Evolutionary conservation across 2,888 invertebrate species (phyloP), one percentile per base, ranked within the genome.

Genomic region (Aplocera efformata): DNA sequence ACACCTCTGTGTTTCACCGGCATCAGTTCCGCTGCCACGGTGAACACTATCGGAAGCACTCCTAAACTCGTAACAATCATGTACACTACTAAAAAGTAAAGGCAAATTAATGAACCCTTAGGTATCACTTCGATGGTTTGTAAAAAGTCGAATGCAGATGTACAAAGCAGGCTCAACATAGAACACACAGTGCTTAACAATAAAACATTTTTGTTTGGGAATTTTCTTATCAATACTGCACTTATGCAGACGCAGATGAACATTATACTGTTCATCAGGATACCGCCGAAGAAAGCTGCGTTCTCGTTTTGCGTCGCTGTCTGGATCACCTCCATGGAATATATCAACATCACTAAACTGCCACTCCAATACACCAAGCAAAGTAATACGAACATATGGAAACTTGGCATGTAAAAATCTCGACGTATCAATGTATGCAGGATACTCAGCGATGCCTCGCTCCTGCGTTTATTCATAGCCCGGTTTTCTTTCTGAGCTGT

Each of bases 401-500:
- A 7, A 1, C 27, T 21, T 3, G 48, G 48, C 7, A 43, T 6
- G 8, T 43, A 40, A 17, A 48, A 48, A 10, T 48, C 48, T 38
- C 40, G 42, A 7, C 9, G 4, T 17, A n/a, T 30, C 1, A 42
- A 1, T 22, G 22, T 38, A 3, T 7, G 10, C 6, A 20, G 13
- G 1, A 8, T 28, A 32, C 1, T 35, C 24, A 11, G 30, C n/a
- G n/a, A 22, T 7, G 22, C 22, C 6, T 6, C 2, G 6, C n/a
- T n/a, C 1, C 7, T 17, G 3, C 3, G 6, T 21, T 27, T 10
- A 0, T 6, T 7, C 2, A 9, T 9, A 0, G 6, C 1, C 7
- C 36, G 7, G 22, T 31, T 38, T 34, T 52, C 42, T 20, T 32
- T 50, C 8, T 52, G 48, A n/a, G 48, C 38, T 5, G 21, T 26